phyloP scores from a whole-genome alignment of 1,140 invertebrate genomes.

The Acromyrmex echinatior region DNA sequence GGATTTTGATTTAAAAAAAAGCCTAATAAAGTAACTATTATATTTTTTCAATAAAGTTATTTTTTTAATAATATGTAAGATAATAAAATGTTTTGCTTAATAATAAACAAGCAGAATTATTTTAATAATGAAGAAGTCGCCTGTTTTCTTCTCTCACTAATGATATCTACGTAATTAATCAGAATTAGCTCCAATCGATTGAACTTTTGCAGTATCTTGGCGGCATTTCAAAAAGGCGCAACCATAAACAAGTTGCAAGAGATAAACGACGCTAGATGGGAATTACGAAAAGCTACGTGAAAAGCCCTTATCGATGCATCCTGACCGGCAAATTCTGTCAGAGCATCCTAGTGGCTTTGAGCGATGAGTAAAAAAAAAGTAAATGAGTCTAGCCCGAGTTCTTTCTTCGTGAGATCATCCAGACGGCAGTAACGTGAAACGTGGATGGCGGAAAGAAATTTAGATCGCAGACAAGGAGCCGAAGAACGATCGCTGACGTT shows the following conservation, averaged over 20 bases:
- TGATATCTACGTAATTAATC: slow-evolving; percentile 51
- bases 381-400: slow-evolving; percentile 47
- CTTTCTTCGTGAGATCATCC: slow-evolving; percentile 44
- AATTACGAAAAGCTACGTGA: slow-evolving; percentile 37
- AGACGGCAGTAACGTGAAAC: slow-evolving; percentile 50
- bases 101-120: background rate
- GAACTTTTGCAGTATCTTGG: slow-evolving; percentile 48
- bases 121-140: background rate
- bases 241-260: slow-evolving; percentile 53
- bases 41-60: background rate
- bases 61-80: background rate
- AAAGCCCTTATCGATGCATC: slow-evolving; percentile 47
- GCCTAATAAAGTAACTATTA: background rate
- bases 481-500: slow-evolving; percentile 9
- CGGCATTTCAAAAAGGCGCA: slow-evolving; percentile 36
- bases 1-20: background rate
- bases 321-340: slow-evolving; percentile 66
- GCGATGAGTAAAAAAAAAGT: slow-evolving; percentile 70
- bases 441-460: slow-evolving; percentile 43
- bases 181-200: slow-evolving; percentile 56
- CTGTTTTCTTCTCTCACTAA: background rate
- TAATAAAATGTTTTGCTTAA: background rate
- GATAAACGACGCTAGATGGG: slow-evolving; percentile 35
- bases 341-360: slow-evolving; percentile 65
- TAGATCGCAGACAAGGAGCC: slow-evolving; percentile 29